Base-by-base conservation (phyloP, 2,113 vertebrate genomes). In the Platichthys stellatus region DNA sequence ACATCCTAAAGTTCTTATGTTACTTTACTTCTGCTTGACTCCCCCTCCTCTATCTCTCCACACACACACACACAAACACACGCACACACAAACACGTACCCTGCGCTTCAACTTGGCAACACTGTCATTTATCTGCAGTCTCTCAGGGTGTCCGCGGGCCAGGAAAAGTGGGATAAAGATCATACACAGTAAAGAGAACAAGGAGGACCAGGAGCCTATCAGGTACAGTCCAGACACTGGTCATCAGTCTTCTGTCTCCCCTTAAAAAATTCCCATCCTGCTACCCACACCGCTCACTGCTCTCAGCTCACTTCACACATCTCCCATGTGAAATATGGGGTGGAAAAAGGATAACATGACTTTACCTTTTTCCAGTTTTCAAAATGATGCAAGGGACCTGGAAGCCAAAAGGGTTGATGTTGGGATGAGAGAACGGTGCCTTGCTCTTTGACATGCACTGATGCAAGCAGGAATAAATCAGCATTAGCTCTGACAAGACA, bases 131-230 rank as follows among this genome's bases (percentile, higher is more conserved):
- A 88, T 85, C 82, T 89, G 86, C 78, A 99, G 98, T 95, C 97
- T 99, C 95, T 99, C 98, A 95, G 98, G 98, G 85, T 99, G 98
- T 94, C 98, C 98, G 0, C 93, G 98, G 86, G 98, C 98, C 76
- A 98, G 98, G 92, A 99, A 98, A 90, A 99, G 97, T 61, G 97
- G 98, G 72, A 98, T 99, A 91, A 96, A 98, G 94, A 97, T 99
- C 94, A 96, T 97, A 72, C 97, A 99, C 94, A 99, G 98, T 91
- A 99, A 99, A 90, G 97, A 99, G 89, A 97, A 99, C 92, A 99
- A 99, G 86, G 98, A 99, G 80, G 98, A 99, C 91, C 98, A 99
- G 92, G 98, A 99, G 76, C 97, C 97, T 13, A 99, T 99, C 95
- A 99, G 97, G 98, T 99, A 92, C 75, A 89, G 81, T 70, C 21